A percentile compares a stretch with the other conserved stretches of the same genome.
phyloP scores from a whole-genome alignment of 2,797 vertebrate species.

The Ibycter americanus region DNA sequence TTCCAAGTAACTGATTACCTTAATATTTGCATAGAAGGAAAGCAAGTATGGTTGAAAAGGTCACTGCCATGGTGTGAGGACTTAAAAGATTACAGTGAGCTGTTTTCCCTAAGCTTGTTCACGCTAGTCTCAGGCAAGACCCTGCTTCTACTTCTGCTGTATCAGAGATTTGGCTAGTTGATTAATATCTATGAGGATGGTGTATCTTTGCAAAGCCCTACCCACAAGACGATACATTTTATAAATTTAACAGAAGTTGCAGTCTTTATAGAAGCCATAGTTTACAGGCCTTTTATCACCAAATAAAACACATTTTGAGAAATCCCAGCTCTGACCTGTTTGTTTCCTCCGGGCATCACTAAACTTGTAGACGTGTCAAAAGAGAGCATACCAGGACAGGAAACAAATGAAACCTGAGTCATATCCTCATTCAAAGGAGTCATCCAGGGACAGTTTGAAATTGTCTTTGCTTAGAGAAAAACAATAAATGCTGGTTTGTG shows the following conservation, averaged over 20 bases:
- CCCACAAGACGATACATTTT: background rate
- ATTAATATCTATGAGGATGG: background rate
- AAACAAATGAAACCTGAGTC: slow-evolving; percentile 46
- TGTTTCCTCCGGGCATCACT: slow-evolving; percentile 2
- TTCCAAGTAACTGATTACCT: background rate
- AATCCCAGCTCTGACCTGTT: background rate
- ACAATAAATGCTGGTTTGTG: background rate
- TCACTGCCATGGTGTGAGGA: background rate
- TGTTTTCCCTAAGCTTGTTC: background rate
- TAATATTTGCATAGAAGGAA: background rate
- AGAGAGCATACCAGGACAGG: background rate
- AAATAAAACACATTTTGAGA: background rate
- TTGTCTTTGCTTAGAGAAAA: background rate
- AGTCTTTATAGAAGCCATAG: background rate
- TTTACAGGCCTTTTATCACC: background rate
- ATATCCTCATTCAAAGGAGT: background rate
- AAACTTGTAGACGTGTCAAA: slow-evolving; percentile 10
- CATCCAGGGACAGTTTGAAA: background rate
- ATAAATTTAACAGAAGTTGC: background rate
- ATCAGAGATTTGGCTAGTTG: background rate
- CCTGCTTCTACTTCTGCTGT: background rate
- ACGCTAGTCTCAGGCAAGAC: fast-evolving
- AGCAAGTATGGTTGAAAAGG: background rate
- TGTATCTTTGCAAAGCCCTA: background rate
- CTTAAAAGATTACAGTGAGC: background rate